Evolutionary conservation across 1,140 invertebrate genomes (phyloP).

Genomic region (Eriocheir sinensis): DNA sequence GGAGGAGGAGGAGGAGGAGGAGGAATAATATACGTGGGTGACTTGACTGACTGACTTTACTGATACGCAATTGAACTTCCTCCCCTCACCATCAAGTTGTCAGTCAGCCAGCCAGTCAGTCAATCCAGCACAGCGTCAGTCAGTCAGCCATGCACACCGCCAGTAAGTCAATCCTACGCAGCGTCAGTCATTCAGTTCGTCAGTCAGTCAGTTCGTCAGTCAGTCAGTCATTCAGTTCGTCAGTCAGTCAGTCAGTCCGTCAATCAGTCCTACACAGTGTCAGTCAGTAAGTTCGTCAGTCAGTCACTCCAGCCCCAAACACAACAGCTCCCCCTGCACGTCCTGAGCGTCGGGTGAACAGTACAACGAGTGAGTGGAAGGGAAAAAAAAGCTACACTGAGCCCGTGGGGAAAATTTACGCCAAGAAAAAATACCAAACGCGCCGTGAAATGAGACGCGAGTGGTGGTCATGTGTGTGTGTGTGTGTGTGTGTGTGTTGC

Average conservation of each 20-base stretch:
- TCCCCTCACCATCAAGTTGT: too few relatives aligned
- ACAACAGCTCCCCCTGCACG: not conserved
- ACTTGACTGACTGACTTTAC: constrained; percentile 10
- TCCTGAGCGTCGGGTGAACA: not conserved
- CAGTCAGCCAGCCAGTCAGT: not conserved
- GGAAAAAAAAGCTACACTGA: too few relatives aligned
- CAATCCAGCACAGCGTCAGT: not conserved
- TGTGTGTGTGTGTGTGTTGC: constrained; percentile 23
- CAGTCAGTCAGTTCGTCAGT: not conserved
- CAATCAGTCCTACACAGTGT: not conserved
- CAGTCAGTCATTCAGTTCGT: not conserved
- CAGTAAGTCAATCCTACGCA: not conserved
- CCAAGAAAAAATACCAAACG: not conserved
- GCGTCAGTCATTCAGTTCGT: not conserved
- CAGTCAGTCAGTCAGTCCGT: not conserved
- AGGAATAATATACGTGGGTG: too few relatives aligned
- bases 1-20: too few relatives aligned
- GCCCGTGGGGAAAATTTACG: not conserved
- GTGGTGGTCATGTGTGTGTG: not conserved
- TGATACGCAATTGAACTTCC: too few relatives aligned
- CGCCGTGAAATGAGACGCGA: not conserved
- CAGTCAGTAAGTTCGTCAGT: too few relatives aligned
- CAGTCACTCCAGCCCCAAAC: not conserved
- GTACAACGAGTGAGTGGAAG: not conserved
- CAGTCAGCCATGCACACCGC: not conserved